These are phyloP conservation scores for Ectemnius cavifrons DNA, from an alignment of 2,888 invertebrate species.

Conservation along the genomic window DNA sequence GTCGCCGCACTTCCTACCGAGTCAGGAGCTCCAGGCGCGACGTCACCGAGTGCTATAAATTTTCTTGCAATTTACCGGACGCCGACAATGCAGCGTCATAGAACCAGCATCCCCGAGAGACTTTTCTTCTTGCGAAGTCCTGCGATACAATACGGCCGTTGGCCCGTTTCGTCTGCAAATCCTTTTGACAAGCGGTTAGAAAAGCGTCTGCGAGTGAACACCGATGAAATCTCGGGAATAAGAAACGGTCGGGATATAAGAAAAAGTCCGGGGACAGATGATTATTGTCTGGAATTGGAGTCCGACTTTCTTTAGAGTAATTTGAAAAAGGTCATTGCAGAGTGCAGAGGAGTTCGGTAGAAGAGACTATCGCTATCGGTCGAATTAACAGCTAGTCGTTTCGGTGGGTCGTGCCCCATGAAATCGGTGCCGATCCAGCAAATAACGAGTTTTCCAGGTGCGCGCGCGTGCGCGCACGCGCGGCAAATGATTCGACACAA, in stretches of 20 bases:
- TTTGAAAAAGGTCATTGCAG: too few relatives aligned
- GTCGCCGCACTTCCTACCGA: conserved; percentile 43
- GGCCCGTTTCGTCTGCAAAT: conserved; percentile 11
- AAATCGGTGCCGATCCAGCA: conserved; percentile 21
- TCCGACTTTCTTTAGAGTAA: too few relatives aligned
- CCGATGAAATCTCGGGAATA: too few relatives aligned
- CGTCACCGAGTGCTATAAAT: conserved; percentile 58
- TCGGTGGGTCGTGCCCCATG: neutral
- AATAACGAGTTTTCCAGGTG: conserved; percentile 29
- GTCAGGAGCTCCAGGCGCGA: conserved; percentile 37
- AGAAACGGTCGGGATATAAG: neutral
- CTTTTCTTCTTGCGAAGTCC: conserved; percentile 36
- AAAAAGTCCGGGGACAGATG: too few relatives aligned
- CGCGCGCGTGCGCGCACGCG: conserved; percentile 3
- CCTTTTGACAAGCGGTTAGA: neutral
- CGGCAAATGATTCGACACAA: conserved; percentile 36
- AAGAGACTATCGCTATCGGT: neutral
- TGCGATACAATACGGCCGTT: conserved; percentile 20
- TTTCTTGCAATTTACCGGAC: conserved; percentile 61
- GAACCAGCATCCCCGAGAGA: conserved; percentile 32
- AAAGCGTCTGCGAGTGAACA: too few relatives aligned
- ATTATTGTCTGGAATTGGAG: too few relatives aligned
- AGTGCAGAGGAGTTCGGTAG: too few relatives aligned
- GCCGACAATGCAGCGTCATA: conserved; percentile 35
- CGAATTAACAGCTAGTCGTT: conserved; percentile 26